Evolutionary conservation across 2,113 vertebrate species (phyloP).

Genomic region (Cynoglossus semilaevis): DNA sequence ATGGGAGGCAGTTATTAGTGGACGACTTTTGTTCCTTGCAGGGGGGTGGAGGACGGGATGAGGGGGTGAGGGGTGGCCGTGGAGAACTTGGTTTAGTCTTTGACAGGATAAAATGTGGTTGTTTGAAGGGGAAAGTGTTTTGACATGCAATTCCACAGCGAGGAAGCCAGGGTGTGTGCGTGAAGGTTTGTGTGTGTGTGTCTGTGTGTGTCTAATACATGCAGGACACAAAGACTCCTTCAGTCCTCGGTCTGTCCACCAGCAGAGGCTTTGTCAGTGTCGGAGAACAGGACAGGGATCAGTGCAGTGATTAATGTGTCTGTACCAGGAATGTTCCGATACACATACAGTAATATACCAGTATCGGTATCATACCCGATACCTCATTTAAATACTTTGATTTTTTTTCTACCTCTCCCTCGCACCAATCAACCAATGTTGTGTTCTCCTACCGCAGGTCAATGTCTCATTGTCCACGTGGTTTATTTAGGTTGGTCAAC

Average conservation of each 20-base stretch:
- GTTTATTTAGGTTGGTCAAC: too few species aligned
- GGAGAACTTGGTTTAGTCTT: conserved; percentile 44
- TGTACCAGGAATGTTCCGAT: neutral
- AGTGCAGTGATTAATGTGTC: neutral
- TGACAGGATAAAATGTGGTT: conserved; percentile 50
- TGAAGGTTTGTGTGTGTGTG: conserved; percentile 17
- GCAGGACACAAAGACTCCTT: conserved; percentile 60
- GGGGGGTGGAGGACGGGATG: neutral
- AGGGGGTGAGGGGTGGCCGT: neutral
- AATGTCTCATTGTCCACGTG: too few species aligned
- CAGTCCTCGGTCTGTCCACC: conserved; percentile 39
- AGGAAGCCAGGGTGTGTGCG: conserved; percentile 33
- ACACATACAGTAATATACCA: too few species aligned
- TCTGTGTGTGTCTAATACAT: conserved; percentile 48
- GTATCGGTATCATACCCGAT: too few species aligned
- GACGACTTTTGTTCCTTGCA: neutral
- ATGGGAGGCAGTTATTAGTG: conserved; percentile 20
- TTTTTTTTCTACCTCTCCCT: too few species aligned
- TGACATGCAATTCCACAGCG: conserved; percentile 55
- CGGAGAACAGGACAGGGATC: conserved; percentile 1
- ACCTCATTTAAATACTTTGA: too few species aligned
- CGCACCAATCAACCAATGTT: too few species aligned
- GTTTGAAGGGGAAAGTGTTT: conserved; percentile 60
- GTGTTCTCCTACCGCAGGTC: too few species aligned
- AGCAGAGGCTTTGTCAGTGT: conserved; percentile 39